Percentiles rank a stretch among this genome's conserved stretches.
phyloP scores from a whole-genome alignment of 2,797 vertebrate species.

The Lophius americanus region DNA sequence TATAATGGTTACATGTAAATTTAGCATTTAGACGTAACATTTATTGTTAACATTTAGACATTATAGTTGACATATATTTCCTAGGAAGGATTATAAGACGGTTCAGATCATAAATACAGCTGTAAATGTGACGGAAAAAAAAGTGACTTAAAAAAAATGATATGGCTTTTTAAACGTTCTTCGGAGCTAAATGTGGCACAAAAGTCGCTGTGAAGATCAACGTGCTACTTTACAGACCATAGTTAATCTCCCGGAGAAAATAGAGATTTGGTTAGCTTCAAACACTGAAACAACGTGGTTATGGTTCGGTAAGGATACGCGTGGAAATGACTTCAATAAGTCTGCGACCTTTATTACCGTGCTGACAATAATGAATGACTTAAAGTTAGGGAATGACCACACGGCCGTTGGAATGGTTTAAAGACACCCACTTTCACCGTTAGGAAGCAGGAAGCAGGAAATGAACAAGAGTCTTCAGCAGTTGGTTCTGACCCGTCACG shows the following conservation, averaged over 20 bases:
- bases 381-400: not conserved
- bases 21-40: no score
- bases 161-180: no score
- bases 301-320: not conserved
- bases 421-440: not conserved
- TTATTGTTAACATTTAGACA: no score
- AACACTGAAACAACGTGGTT: conserved; percentile 1
- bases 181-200: no score
- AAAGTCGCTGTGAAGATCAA: no score
- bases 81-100: no score
- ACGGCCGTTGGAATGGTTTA: not conserved
- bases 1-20: no score
- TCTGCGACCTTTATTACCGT: not conserved
- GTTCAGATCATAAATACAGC: no score
- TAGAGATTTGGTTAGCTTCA: conserved; percentile 1
- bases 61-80: no score
- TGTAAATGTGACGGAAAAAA: no score
- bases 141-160: no score
- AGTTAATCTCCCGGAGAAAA: conserved; percentile 10
- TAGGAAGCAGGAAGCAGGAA: conserved; percentile 17
- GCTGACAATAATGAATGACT: conserved; percentile 3
- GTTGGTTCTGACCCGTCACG: conserved; percentile 1
- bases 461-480: not conserved
- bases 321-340: not conserved
- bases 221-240: no score